Evolutionary conservation across 2,797 vertebrate species (phyloP).

Genomic region (Myotis pilosus): DNA sequence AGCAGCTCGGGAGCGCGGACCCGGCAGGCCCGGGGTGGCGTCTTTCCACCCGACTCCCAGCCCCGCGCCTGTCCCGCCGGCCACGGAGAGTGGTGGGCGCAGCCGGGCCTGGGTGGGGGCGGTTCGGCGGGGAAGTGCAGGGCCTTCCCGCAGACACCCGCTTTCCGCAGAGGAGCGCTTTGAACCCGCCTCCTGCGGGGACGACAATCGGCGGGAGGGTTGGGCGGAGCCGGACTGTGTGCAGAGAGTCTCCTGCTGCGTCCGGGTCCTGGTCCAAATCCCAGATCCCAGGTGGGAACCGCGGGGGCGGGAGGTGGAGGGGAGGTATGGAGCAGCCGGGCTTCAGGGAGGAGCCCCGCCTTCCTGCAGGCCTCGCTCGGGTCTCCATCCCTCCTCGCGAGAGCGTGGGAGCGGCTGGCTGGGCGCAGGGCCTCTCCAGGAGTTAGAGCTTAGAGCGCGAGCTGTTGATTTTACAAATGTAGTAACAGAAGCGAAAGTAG

Average conservation of each 20-base stretch:
- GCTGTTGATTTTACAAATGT: neutral
- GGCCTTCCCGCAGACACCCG: neutral
- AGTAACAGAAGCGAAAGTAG: neutral
- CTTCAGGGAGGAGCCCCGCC: too few species aligned
- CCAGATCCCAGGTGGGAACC: neutral
- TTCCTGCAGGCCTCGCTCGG: neutral
- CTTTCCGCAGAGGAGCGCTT: too few species aligned
- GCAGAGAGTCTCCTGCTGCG: too few species aligned
- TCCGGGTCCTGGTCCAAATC: neutral
- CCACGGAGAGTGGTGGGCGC: fast-evolving
- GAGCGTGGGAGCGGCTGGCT: neutral
- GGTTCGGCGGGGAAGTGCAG: neutral
- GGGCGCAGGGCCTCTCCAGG: neutral
- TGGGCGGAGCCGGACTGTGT: neutral
- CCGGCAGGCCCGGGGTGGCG: fast-evolving
- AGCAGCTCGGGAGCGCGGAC: fast-evolving
- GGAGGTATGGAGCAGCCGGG: too few species aligned
- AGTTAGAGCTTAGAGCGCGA: neutral
- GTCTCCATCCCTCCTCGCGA: neutral
- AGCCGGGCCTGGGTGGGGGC: neutral
- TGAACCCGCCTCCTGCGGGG: neutral
- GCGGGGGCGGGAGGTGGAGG: too few species aligned
- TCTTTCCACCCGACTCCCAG: fast-evolving
- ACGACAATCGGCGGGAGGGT: too few species aligned
- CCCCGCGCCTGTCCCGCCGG: fast-evolving